Conservation (phyloP, 1,140 invertebrate species). For the Thalassaphorura encarpata region DNA sequence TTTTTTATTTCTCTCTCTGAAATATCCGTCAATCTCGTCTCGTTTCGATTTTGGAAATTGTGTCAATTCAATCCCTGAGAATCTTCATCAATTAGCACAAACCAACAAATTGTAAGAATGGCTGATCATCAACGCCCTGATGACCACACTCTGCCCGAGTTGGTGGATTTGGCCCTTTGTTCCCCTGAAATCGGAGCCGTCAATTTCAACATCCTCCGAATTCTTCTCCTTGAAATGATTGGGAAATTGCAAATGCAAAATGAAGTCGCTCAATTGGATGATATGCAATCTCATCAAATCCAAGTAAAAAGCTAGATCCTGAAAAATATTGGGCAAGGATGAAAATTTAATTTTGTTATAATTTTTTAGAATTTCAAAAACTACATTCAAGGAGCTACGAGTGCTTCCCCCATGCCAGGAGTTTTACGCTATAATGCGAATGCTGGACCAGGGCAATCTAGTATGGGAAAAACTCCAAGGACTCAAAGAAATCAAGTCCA, state of each 20-base stretch:
- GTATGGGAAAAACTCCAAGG: not conserved
- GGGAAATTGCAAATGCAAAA: constrained; percentile 48
- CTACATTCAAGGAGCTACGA: constrained; percentile 17
- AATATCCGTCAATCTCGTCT: too few species aligned
- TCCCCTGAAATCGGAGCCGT: constrained; percentile 54
- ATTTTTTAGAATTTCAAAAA: constrained; percentile 26
- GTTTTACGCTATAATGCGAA: constrained; percentile 12
- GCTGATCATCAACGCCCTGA: too few species aligned
- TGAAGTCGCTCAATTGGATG: constrained; percentile 39
- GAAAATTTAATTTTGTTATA: too few species aligned
- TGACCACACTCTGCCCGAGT: too few species aligned
- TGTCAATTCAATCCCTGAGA: too few species aligned
- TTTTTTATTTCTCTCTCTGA: too few species aligned
- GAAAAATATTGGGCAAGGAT: too few species aligned
- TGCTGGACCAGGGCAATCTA: not conserved
- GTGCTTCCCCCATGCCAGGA: constrained; percentile 22
- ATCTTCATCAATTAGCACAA: too few species aligned
- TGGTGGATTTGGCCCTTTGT: constrained; percentile 24
- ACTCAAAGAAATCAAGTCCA: too few species aligned
- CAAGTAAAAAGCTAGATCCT: too few species aligned
- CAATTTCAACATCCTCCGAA: constrained; percentile 65
- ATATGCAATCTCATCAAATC: constrained; percentile 20
- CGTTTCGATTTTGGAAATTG: too few species aligned
- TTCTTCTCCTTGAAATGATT: constrained; percentile 58
- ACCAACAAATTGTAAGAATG: too few species aligned